A percentile compares a stretch with the other conserved stretches of the same genome.
Conservation (phyloP, 1,140 invertebrate genomes). For the Bombus polaris region DNA sequence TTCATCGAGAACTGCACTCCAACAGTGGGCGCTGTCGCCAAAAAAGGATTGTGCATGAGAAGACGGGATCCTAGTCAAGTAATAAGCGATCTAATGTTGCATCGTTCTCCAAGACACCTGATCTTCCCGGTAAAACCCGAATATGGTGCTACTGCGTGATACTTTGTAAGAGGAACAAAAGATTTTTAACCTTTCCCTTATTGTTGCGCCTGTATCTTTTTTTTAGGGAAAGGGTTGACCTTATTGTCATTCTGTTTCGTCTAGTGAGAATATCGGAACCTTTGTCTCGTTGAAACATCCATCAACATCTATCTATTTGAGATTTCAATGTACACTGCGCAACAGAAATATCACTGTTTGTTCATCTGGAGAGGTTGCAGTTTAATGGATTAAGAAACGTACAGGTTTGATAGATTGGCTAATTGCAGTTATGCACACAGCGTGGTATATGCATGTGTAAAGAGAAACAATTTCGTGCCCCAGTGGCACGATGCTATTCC, state of each 20-base stretch:
- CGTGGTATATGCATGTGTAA: not conserved
- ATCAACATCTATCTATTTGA: not conserved
- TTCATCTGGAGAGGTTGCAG: slow-evolving; percentile 15
- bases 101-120: slow-evolving; percentile 10
- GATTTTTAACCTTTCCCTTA: not conserved
- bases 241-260: not conserved
- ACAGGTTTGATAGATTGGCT: slow-evolving; percentile 18
- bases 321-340: not conserved
- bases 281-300: not conserved
- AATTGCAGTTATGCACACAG: slow-evolving; percentile 36
- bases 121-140: slow-evolving; percentile 31
- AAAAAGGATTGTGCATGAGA: slow-evolving; percentile 44
- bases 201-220: not conserved
- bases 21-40: slow-evolving; percentile 28
- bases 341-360: slow-evolving; percentile 8
- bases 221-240: not conserved
- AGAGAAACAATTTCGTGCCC: slow-evolving; percentile 24
- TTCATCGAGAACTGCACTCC: slow-evolving; percentile 20
- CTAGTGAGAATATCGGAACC: slow-evolving; percentile 5
- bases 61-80: slow-evolving; percentile 7
- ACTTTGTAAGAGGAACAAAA: not conserved
- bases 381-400: slow-evolving; percentile 48
- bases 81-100: slow-evolving; percentile 18
- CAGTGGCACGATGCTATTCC: not conserved
- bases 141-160: slow-evolving; percentile 22